These are phyloP conservation scores for Onychostruthus taczanowskii DNA, from an alignment of 2,113 vertebrate species.

Conservation along the genomic window DNA sequence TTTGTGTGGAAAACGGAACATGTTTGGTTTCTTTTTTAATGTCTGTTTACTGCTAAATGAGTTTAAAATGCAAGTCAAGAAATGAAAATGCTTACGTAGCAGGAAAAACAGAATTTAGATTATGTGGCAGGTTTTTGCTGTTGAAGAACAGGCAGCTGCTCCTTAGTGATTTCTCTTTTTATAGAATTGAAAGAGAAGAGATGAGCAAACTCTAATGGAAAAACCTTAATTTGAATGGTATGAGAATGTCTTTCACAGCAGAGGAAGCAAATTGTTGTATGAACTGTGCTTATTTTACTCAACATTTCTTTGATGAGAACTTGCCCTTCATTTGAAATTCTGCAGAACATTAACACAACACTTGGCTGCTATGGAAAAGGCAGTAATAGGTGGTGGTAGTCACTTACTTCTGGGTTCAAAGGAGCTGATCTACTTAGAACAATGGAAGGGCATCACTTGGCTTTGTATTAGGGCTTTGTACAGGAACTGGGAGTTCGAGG, in stretches of 20 bases:
- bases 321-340: constrained; percentile 9
- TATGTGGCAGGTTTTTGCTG: constrained; percentile 53
- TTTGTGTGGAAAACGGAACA: neutral
- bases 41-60: neutral
- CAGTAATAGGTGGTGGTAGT: neutral
- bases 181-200: constrained; percentile 49
- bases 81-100: neutral
- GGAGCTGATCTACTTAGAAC: neutral
- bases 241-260: constrained; percentile 23
- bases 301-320: neutral
- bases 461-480: neutral
- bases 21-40: neutral
- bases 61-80: constrained; percentile 36
- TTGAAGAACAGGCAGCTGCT: constrained; percentile 64
- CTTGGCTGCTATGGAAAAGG: neutral
- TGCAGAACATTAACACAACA: neutral
- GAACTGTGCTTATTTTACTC: constrained; percentile 7
- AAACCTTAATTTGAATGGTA: constrained; percentile 33
- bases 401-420: neutral
- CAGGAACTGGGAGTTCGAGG: neutral
- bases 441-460: neutral
- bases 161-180: constrained; percentile 57
- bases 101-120: constrained; percentile 41
- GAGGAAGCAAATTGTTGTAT: constrained; percentile 37
- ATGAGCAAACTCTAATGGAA: constrained; percentile 41